phyloP scores from a whole-genome alignment of 2,888 invertebrate species.

The Dexiosoma caninum region DNA sequence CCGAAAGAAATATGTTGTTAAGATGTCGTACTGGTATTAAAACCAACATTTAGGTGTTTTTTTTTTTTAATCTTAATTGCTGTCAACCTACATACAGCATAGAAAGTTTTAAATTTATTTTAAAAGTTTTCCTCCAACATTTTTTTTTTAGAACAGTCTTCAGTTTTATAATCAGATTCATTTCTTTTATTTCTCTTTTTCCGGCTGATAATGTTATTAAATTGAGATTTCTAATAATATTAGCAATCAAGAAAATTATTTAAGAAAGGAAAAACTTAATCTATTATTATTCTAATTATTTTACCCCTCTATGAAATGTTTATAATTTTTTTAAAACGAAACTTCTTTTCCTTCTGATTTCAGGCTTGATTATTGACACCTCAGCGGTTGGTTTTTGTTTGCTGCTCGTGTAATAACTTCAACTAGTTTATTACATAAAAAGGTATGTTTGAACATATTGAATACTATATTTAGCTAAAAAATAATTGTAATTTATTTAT shows the following conservation, averaged over 20 bases:
- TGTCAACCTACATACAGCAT: neutral
- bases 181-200: neutral
- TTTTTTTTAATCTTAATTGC: neutral
- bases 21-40: neutral
- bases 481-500: constrained; percentile 35
- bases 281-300: neutral
- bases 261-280: neutral
- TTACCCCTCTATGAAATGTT: neutral
- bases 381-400: constrained; percentile 2
- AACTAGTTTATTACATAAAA: constrained; percentile 20
- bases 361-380: constrained; percentile 42
- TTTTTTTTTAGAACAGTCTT: neutral
- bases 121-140: neutral
- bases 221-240: neutral
- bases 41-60: neutral
- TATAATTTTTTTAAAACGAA: neutral
- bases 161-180: neutral
- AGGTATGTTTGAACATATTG: constrained; percentile 25
- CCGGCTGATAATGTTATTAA: neutral
- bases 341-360: constrained; percentile 12
- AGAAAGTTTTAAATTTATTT: neutral
- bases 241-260: neutral
- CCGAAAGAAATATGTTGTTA: neutral
- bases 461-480: constrained; percentile 10
- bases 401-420: neutral